Evolutionary conservation across 1,140 invertebrate genomes (phyloP).

Genomic region (Sitobion miscanthi): DNA sequence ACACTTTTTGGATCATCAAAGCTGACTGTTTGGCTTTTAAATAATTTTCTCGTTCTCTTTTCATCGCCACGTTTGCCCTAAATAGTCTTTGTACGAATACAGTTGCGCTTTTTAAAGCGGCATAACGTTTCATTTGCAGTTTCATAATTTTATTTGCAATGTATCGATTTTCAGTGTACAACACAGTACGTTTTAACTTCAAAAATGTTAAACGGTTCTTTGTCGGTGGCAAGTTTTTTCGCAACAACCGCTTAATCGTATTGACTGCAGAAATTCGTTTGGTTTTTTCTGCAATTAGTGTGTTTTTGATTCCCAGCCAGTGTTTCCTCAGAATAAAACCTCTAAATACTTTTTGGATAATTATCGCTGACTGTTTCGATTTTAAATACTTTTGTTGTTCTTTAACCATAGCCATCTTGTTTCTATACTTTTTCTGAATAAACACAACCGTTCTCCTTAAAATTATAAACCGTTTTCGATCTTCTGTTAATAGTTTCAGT

Average conservation of each 20-base stretch:
- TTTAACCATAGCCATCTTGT: slow-evolving; percentile 58
- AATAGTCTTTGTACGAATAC: slow-evolving; percentile 67
- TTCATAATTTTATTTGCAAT: slow-evolving; percentile 63
- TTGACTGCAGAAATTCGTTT: background rate
- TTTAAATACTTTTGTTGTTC: slow-evolving; percentile 57
- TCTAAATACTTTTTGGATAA: slow-evolving; percentile 43
- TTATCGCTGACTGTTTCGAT: slow-evolving; percentile 12
- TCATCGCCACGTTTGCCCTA: slow-evolving; percentile 60
- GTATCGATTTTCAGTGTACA: slow-evolving; percentile 64
- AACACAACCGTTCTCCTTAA: slow-evolving; percentile 59
- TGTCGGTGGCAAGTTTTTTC: slow-evolving; percentile 4
- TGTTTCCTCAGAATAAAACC: slow-evolving; percentile 30
- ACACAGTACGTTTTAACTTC: slow-evolving; percentile 61
- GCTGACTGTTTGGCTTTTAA: slow-evolving; percentile 57
- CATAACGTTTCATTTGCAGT: slow-evolving; percentile 58
- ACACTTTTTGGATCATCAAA: slow-evolving; percentile 45
- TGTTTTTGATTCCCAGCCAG: background rate
- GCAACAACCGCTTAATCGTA: background rate
- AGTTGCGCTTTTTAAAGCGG: slow-evolving; percentile 64
- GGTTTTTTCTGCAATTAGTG: background rate
- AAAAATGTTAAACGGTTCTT: background rate
- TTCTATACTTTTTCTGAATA: slow-evolving; percentile 64
- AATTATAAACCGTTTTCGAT: slow-evolving; percentile 59
- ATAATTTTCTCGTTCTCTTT: slow-evolving; percentile 60
- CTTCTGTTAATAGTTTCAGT: slow-evolving; percentile 57